Percentiles rank a stretch among this genome's conserved stretches.
Conservation (phyloP, 2,797 vertebrate genomes). For the Oryzias dopingdopingensis region DNA sequence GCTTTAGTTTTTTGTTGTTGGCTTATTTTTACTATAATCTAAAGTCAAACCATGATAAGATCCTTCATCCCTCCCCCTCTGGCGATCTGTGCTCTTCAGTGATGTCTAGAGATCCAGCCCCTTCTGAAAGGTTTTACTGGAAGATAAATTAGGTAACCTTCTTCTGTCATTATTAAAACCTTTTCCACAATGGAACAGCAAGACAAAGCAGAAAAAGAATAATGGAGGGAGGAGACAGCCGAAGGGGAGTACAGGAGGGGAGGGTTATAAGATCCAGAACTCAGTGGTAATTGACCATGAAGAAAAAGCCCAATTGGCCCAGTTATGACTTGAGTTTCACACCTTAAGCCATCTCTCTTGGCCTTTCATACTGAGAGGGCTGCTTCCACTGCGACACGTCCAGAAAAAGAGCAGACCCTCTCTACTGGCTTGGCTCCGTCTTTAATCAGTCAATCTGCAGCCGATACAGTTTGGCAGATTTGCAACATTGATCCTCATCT, state of each 20-base stretch:
- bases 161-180: constrained; percentile 81
- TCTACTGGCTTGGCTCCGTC: constrained; percentile 24
- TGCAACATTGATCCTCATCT: constrained; percentile 47
- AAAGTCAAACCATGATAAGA: constrained; percentile 28
- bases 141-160: constrained; percentile 85
- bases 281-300: constrained; percentile 81
- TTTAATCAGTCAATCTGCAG: constrained; percentile 54
- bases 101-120: constrained; percentile 39
- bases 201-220: constrained; percentile 60
- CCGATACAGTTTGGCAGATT: constrained; percentile 33
- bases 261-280: constrained; percentile 48
- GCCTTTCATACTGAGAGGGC: constrained; percentile 35
- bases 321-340: constrained; percentile 62
- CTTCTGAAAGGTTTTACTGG: constrained; percentile 75
- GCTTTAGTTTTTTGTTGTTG: too few relatives aligned
- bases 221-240: constrained; percentile 45
- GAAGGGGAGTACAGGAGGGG: not conserved
- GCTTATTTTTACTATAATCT: not conserved
- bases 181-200: constrained; percentile 75
- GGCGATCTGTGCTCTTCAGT: constrained; percentile 53
- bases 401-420: constrained; percentile 38
- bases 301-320: constrained; percentile 74
- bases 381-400: constrained; percentile 35
- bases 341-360: constrained; percentile 47
- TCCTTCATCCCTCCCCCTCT: constrained; percentile 35